Evolutionary conservation across 2,888 invertebrate species (phyloP), one percentile per base, ranked within the genome.

Genomic region (Ptycholaimellus sp.): DNA sequence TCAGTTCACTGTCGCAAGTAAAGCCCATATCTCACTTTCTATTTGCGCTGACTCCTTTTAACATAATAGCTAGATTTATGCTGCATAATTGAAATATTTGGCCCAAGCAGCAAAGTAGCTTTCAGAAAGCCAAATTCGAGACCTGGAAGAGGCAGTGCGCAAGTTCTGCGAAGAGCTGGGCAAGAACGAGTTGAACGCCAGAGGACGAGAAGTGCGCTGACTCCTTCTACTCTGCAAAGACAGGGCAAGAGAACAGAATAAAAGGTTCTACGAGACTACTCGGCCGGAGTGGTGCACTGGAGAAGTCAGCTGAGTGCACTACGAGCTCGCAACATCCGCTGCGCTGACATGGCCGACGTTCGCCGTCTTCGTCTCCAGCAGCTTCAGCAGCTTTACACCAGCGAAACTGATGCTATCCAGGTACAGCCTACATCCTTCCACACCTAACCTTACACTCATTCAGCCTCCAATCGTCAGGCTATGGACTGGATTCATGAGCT

Each of bases 341-440:
- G 58, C 44, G 57, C 60, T 45, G 76, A 77, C 50, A 71, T 74
- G 47, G 70, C 75, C 3, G 75, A 76, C 50, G 61, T 77, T 45
- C 72, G 76, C 53, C 72, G 73, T 54, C 61, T 79, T 41, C 74
- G 76, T 40, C 61, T 78, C 46, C 74, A 77, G 53, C 77, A 79
- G 63, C 70, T 74, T 43, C 52, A 73, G 35, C 72, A 77, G 55
- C 70, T 78, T 47, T 66, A 71, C 48, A 70, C 71, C 18, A 77
- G 76, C 56, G 78, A 79, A 59, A 68, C 67, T 48, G 78, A 79
- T 53, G 73, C 72, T 2, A 64, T 69, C 40, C 73, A 76, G 65
- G 70, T 70, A 44, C 30, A 9, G 5, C 4, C 18, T 38, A n/a
- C 16, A 7, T 21, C 30, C 32, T 21, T 17, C 21, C 40, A 21